Evolutionary conservation across 2,888 invertebrate genomes (phyloP), one percentile per base, ranked within the genome.

Genomic region (Phaonia tiefii): DNA sequence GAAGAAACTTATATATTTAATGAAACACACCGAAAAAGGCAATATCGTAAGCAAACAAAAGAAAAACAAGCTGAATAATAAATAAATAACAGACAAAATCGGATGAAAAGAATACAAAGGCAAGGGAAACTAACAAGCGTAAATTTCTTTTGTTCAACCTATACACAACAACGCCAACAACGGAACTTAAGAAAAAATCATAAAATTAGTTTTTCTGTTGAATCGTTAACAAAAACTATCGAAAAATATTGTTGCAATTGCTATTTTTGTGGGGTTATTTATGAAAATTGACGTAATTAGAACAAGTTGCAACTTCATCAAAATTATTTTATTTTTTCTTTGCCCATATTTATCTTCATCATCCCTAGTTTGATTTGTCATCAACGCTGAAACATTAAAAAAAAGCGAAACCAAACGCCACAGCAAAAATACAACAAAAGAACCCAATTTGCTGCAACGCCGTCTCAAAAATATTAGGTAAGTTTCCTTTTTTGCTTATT

Each of bases 401-500:
- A n/a, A n/a, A 51, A 17, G 22, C 17, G 51, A 51, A 51, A 4
- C 8, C 31, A 31, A 22, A 22, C 1, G 51, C n/a, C 1, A 51
- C 20, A 51, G 11, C 20, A 51, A 65, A 49, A 60, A 56, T 10
- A 56, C 44, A n/a, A n/a, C n/a, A n/a, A n/a, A n/a, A n/a, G n/a
- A n/a, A n/a, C n/a, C n/a, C n/a, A n/a, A n/a, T 56, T 66, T 42
- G 67, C 17, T 37, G 58, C 69, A 37, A 49, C 73, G 44, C 31
- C 67, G 49, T 77, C 20, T 69, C 26, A 66, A 70, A n/a, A n/a
- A 46, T 66, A 26, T 65, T 70, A 75, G 82, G 82, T 82, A 79
- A 82, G 82, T 78, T 56, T 13, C 1, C 17, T 31, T 63, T 7
- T 10, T 44, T 42, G 20, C 10, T 37, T 65, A 37, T 58, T 66